phyloP scores from a whole-genome alignment of 1,140 invertebrate species.

The Armadillidium nasatum region DNA sequence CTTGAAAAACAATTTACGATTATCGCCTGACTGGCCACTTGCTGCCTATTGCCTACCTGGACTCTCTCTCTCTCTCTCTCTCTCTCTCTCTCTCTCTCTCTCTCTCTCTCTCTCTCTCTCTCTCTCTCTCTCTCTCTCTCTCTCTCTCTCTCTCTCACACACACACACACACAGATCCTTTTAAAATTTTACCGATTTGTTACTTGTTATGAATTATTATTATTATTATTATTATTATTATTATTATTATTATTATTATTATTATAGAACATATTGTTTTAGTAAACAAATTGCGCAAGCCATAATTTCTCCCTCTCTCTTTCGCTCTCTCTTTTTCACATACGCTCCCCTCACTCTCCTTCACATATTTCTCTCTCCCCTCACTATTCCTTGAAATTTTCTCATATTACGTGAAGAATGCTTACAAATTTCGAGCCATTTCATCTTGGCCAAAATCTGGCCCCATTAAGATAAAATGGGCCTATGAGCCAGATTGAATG shows the following conservation, averaged over 20 bases:
- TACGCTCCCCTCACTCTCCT: background rate
- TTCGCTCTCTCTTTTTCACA: too few relatives aligned
- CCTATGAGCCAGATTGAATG: background rate
- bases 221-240: too few relatives aligned
- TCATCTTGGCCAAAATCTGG: background rate
- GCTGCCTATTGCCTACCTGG: background rate
- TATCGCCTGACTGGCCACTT: background rate
- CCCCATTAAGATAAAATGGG: background rate
- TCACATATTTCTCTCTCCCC: background rate
- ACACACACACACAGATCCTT: too few relatives aligned
- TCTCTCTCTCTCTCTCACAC: background rate
- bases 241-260: too few relatives aligned
- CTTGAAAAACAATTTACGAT: constrained; percentile 11
- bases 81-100: background rate
- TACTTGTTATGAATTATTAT: too few relatives aligned
- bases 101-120: background rate
- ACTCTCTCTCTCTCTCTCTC: background rate
- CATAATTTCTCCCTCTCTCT: too few relatives aligned
- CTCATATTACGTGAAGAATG: background rate
- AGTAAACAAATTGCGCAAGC: too few relatives aligned
- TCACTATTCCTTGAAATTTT: background rate
- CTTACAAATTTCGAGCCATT: constrained; percentile 1
- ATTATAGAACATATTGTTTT: too few relatives aligned
- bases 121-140: background rate
- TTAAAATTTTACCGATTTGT: too few relatives aligned